Evolutionary conservation across 2,888 invertebrate genomes (phyloP).

Genomic region (Thera britannica): DNA sequence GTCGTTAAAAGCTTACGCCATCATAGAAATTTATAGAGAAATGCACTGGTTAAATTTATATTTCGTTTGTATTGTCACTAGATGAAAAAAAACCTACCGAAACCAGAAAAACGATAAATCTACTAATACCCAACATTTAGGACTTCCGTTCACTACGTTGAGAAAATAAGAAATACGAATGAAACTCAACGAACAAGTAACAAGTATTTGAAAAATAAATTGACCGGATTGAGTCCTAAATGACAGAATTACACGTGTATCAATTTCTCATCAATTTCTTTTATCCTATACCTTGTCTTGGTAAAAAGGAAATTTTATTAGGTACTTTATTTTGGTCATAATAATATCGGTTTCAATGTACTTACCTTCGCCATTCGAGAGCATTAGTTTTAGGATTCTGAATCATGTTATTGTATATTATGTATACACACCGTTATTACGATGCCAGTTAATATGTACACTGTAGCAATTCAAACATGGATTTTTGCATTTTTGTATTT

Average conservation of each 20-base stretch:
- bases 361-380: no score
- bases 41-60: background rate
- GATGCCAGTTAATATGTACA: no score
- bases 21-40: background rate
- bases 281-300: background rate
- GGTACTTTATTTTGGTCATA: no score
- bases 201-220: slow-evolving; percentile 2
- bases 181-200: background rate
- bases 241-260: background rate
- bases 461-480: no score
- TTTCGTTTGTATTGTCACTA: no score
- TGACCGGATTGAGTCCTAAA: background rate
- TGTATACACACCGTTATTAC: no score
- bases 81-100: slow-evolving; percentile 9
- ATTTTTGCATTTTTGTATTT: no score
- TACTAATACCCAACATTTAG: slow-evolving; percentile 50
- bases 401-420: no score
- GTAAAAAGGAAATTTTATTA: no score
- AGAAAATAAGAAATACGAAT: slow-evolving; percentile 11
- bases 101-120: slow-evolving; percentile 50
- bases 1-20: no score
- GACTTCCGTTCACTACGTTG: slow-evolving; percentile 24
- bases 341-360: no score
- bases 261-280: background rate
- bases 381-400: no score